phyloP scores from a whole-genome alignment of 2,888 invertebrate species.

The Myopa testacea region DNA sequence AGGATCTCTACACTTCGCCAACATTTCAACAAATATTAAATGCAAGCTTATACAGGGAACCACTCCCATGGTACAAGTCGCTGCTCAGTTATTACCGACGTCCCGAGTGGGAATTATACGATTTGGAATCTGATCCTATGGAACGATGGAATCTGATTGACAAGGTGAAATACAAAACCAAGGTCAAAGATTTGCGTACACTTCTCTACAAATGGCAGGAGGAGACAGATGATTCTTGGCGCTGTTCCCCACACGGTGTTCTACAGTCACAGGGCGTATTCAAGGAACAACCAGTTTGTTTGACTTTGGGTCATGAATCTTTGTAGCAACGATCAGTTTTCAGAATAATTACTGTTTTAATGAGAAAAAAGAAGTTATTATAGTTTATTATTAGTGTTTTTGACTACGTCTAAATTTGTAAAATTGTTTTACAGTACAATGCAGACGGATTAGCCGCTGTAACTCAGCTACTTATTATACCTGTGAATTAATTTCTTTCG shows the following conservation, averaged over 20 bases:
- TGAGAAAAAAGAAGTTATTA: too few relatives aligned
- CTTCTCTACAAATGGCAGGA: slow-evolving; percentile 81
- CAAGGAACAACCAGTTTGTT: slow-evolving; percentile 73
- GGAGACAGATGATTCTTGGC: slow-evolving; percentile 87
- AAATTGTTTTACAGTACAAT: too few relatives aligned
- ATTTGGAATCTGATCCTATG: slow-evolving; percentile 80
- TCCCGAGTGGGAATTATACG: slow-evolving; percentile 90
- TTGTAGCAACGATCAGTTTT: slow-evolving; percentile 40
- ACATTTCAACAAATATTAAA: slow-evolving; percentile 91
- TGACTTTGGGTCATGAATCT: slow-evolving; percentile 73
- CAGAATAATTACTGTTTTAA: neutral
- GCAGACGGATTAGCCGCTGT: too few relatives aligned
- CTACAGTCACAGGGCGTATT: slow-evolving; percentile 74
- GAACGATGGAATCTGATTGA: slow-evolving; percentile 81
- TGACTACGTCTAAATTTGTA: too few relatives aligned
- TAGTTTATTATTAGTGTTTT: too few relatives aligned
- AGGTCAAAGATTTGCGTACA: slow-evolving; percentile 55
- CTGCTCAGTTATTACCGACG: slow-evolving; percentile 84
- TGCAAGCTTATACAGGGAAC: slow-evolving; percentile 75
- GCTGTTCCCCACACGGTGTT: slow-evolving; percentile 85
- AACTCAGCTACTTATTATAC: too few relatives aligned
- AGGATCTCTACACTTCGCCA: slow-evolving; percentile 89
- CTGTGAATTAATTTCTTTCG: too few relatives aligned
- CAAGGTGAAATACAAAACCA: slow-evolving; percentile 63
- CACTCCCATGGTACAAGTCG: slow-evolving; percentile 85